phyloP scores from a whole-genome alignment of 2,113 vertebrate genomes.

The Passerina amoena region DNA sequence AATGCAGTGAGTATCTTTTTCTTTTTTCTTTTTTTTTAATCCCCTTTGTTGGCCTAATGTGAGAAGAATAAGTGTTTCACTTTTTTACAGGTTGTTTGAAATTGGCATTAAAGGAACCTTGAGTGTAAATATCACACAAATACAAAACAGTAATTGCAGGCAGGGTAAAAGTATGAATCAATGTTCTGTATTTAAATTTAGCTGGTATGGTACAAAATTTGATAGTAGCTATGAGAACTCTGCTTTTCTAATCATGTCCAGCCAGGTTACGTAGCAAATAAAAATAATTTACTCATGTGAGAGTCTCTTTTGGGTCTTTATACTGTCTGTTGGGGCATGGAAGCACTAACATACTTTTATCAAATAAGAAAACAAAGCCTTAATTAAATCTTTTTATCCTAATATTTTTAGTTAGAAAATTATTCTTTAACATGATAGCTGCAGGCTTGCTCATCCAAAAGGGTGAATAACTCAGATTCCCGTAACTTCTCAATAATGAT shows the following conservation, averaged over 20 bases:
- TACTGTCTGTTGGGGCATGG: not conserved
- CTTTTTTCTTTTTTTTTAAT: not conserved
- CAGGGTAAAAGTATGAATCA: not conserved
- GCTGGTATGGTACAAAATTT: not conserved
- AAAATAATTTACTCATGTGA: not conserved
- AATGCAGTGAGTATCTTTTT: slow-evolving; percentile 91
- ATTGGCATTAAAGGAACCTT: not conserved
- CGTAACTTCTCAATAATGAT: not conserved
- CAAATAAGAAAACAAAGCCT: not conserved
- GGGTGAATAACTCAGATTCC: not conserved
- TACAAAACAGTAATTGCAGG: not conserved
- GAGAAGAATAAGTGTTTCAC: not conserved
- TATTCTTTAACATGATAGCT: not conserved
- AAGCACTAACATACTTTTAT: not conserved
- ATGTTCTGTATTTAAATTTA: not conserved
- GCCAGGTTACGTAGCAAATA: not conserved
- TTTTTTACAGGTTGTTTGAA: not conserved
- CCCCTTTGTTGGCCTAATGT: not conserved
- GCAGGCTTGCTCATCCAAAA: not conserved
- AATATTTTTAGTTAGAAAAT: not conserved
- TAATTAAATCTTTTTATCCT: not conserved
- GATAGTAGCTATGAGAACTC: not conserved
- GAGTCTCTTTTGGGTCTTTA: not conserved
- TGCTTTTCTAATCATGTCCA: not conserved
- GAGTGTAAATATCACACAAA: not conserved